Evolutionary conservation across 1,140 invertebrate species (phyloP).

Genomic region (Aleiodes sp.): DNA sequence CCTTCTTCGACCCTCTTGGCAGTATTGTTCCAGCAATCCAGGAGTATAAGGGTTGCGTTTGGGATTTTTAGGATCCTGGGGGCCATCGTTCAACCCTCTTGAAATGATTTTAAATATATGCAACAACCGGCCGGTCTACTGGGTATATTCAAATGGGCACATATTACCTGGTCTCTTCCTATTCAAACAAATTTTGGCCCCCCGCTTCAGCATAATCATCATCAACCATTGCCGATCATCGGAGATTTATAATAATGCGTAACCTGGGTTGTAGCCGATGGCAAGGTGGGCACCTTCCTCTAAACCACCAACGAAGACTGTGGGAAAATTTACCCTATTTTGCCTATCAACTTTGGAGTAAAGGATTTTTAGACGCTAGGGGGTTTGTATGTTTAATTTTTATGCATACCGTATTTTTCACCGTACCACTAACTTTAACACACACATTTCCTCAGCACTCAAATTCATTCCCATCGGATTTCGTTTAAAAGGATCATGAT

Average conservation of each 20-base stretch:
- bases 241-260: conserved; percentile 58
- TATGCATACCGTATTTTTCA: no score
- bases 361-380: background rate
- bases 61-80: conserved; percentile 17
- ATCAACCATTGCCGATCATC: conserved; percentile 48
- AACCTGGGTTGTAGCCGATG: background rate
- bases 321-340: conserved; percentile 52
- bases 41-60: conserved; percentile 37
- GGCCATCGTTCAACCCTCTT: conserved; percentile 39
- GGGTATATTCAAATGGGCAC: conserved; percentile 60
- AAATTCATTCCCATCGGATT: no score
- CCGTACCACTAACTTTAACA: no score
- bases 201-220: conserved; percentile 26
- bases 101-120: conserved; percentile 58
- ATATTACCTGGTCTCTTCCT: conserved; percentile 61
- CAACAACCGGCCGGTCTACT: conserved; percentile 48
- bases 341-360: conserved; percentile 49
- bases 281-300: conserved; percentile 1
- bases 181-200: conserved; percentile 52
- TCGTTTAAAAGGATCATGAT: conserved; percentile 9
- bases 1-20: conserved; percentile 34
- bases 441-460: no score
- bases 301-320: conserved; percentile 53
- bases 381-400: background rate
- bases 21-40: conserved; percentile 59